Evolutionary conservation across 2,888 invertebrate species (phyloP).

Genomic region (Spilarctia lutea): DNA sequence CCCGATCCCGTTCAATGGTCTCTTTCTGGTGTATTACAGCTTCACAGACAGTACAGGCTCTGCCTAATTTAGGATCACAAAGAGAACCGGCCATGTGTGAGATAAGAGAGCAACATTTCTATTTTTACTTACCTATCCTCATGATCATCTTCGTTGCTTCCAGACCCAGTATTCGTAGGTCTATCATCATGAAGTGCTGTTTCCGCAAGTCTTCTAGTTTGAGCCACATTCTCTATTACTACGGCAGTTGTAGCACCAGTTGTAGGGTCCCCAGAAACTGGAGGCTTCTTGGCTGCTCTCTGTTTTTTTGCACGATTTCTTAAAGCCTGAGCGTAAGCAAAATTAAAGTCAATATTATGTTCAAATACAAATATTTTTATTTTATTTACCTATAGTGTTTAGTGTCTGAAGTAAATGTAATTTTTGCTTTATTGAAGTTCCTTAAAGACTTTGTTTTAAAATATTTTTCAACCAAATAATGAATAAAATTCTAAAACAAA

Average conservation of each 20-base stretch:
- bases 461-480: not conserved
- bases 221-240: constrained; percentile 96
- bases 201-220: constrained; percentile 92
- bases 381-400: not conserved
- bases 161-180: constrained; percentile 93
- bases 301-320: constrained; percentile 94
- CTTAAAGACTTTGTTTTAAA: not conserved
- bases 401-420: not conserved
- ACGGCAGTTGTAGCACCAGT: constrained; percentile 91
- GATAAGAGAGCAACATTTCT: not conserved
- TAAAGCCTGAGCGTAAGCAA: constrained; percentile 89
- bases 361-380: not conserved
- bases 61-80: no score
- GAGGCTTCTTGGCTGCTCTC: constrained; percentile 92
- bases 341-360: not conserved
- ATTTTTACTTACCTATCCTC: constrained; percentile 70
- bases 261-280: constrained; percentile 89
- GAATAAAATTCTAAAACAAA: not conserved
- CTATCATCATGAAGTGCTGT: constrained; percentile 93
- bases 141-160: constrained; percentile 77
- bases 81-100: no score
- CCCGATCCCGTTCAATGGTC: no score
- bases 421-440: not conserved
- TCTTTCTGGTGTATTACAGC: no score
- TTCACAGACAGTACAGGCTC: no score